Conservation (phyloP, 2,113 vertebrate species). For the Colinus virginianus region DNA sequence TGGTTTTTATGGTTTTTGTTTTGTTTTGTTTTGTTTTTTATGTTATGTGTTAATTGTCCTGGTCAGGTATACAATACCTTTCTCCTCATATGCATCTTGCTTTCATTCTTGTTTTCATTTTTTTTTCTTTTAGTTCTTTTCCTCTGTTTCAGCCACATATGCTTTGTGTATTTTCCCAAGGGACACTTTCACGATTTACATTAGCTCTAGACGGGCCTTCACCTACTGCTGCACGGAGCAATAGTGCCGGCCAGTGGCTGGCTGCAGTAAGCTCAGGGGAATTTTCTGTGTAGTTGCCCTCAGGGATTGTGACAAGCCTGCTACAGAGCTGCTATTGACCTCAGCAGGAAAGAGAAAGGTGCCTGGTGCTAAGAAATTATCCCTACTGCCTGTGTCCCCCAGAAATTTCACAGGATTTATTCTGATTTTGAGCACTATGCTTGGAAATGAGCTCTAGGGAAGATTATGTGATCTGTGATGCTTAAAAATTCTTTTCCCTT, state of each 20-base stretch:
- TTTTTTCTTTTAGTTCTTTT: neutral
- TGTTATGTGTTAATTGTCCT: neutral
- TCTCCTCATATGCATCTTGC: neutral
- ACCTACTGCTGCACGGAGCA: neutral
- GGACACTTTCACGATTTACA: neutral
- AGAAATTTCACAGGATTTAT: neutral
- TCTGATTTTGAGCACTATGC: neutral
- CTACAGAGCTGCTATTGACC: neutral
- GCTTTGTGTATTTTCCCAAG: neutral
- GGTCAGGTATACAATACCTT: neutral
- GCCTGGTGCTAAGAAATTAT: neutral
- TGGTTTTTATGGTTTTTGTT: neutral
- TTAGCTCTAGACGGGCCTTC: neutral
- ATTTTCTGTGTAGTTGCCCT: neutral
- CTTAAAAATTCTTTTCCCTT: neutral
- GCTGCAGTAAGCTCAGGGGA: neutral
- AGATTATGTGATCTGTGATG: neutral
- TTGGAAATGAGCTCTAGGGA: neutral
- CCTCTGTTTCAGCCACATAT: neutral
- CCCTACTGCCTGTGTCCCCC: neutral
- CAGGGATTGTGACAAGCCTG: neutral
- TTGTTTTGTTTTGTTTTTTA: too few relatives aligned
- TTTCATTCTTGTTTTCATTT: neutral
- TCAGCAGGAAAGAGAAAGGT: neutral
- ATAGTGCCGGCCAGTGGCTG: constrained; percentile 58